These are phyloP conservation scores for Microctenopoma stevenorrisi DNA, from an alignment of 2,797 vertebrate species.

Conservation along the genomic window DNA sequence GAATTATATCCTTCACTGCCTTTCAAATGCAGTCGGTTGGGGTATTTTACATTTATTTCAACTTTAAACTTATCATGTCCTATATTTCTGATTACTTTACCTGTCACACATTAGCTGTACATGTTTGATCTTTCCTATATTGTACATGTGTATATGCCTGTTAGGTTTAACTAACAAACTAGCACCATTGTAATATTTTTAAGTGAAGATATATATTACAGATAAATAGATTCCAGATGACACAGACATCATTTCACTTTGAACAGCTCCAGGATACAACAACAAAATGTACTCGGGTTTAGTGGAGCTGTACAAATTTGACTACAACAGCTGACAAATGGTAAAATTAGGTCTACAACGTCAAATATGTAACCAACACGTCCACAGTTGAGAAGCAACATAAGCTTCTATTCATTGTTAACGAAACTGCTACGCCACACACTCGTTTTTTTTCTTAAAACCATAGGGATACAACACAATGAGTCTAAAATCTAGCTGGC, in stretches of 20 bases:
- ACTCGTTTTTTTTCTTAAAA: not conserved
- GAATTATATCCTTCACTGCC: not conserved
- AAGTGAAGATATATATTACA: not conserved
- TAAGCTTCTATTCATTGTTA: not conserved
- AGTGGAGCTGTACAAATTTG: rapidly evolving
- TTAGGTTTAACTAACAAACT: not conserved
- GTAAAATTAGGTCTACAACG: not conserved
- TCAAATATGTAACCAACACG: slow-evolving; percentile 9
- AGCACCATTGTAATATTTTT: not conserved
- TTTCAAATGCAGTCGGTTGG: not conserved
- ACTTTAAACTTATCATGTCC: not conserved
- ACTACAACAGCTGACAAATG: not conserved
- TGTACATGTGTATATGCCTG: too few species aligned
- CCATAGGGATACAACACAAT: not conserved
- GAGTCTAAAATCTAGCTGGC: not conserved
- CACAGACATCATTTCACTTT: too few species aligned
- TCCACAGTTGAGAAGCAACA: slow-evolving; percentile 9
- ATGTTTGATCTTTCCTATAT: not conserved
- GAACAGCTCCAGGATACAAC: not conserved
- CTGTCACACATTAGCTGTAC: not conserved
- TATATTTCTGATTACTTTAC: not conserved
- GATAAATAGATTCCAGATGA: not conserved
- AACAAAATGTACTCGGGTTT: not conserved
- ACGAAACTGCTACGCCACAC: not conserved
- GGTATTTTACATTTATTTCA: not conserved